A percentile compares a stretch with the other conserved stretches of the same genome.
These are phyloP conservation scores for Drosophila antonietae DNA, from an alignment of 2,888 invertebrate species.

Conservation along the genomic window DNA sequence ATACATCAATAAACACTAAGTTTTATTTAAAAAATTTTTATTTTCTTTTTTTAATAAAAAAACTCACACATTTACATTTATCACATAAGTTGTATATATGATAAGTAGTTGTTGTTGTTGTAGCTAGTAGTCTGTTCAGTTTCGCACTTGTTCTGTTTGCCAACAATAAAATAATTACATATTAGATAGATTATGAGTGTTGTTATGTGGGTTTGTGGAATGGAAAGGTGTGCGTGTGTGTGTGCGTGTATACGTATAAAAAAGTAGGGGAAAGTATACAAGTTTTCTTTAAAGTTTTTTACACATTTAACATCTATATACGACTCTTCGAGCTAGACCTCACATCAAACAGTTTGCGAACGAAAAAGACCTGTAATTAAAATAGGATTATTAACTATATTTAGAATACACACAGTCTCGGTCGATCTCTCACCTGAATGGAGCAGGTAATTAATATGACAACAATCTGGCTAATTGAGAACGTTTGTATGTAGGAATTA, in stretches of 20 bases:
- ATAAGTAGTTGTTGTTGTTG: constrained; percentile 43
- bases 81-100: constrained; percentile 65
- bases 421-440: constrained; percentile 87
- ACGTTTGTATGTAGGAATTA: constrained; percentile 93
- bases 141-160: constrained; percentile 65
- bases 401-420: too few species aligned
- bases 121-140: constrained; percentile 53
- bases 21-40: constrained; percentile 53
- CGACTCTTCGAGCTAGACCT: constrained; percentile 87
- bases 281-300: constrained; percentile 29
- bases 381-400: not conserved
- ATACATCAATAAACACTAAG: constrained; percentile 29
- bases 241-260: constrained; percentile 18
- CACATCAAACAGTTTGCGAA: constrained; percentile 94
- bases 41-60: constrained; percentile 41
- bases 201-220: constrained; percentile 12
- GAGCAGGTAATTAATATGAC: constrained; percentile 92
- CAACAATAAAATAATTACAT: constrained; percentile 57
- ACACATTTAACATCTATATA: constrained; percentile 67
- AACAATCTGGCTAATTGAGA: constrained; percentile 94
- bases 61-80: constrained; percentile 69
- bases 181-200: constrained; percentile 42
- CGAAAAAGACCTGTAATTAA: constrained; percentile 90
- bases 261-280: constrained; percentile 16
- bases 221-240: constrained; percentile 12